phyloP scores from a whole-genome alignment of 2,888 invertebrate genomes.

The Ametastegia equiseti region DNA sequence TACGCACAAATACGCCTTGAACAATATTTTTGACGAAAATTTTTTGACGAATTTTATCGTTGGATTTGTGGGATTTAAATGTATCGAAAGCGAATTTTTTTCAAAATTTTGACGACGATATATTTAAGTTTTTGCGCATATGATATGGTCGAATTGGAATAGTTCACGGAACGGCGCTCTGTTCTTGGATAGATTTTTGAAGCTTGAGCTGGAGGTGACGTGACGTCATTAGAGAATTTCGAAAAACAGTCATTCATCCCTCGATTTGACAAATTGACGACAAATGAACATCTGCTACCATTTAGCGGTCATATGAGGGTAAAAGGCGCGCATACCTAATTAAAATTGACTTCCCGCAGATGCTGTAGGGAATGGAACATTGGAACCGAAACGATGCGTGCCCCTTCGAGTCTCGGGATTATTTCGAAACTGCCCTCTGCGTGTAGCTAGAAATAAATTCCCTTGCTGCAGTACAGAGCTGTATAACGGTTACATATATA shows the following conservation, averaged over 20 bases:
- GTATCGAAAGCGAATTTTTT: too few relatives aligned
- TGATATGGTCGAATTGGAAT: too few relatives aligned
- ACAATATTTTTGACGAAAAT: too few relatives aligned
- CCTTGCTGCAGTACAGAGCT: background rate
- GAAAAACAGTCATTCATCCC: background rate
- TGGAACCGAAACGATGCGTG: background rate
- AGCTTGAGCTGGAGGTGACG: background rate
- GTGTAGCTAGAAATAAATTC: slow-evolving; percentile 7
- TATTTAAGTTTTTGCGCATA: too few relatives aligned
- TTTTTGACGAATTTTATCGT: too few relatives aligned
- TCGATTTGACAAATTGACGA: slow-evolving; percentile 40
- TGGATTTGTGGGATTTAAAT: too few relatives aligned
- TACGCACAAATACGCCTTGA: too few relatives aligned
- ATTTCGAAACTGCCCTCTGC: slow-evolving; percentile 7
- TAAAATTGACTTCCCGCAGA: slow-evolving; percentile 48
- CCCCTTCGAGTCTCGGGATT: background rate
- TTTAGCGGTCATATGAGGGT: slow-evolving; percentile 41
- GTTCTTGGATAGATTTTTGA: background rate
- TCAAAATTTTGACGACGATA: too few relatives aligned
- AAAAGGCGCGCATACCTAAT: slow-evolving; percentile 36
- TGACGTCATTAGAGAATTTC: background rate
- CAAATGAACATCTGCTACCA: slow-evolving; percentile 44
- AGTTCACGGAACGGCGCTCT: background rate
- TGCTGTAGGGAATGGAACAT: slow-evolving; percentile 2
- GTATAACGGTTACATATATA: background rate